phyloP scores from a whole-genome alignment of 2,797 vertebrate species.

The Myiotriccus ornatus region DNA sequence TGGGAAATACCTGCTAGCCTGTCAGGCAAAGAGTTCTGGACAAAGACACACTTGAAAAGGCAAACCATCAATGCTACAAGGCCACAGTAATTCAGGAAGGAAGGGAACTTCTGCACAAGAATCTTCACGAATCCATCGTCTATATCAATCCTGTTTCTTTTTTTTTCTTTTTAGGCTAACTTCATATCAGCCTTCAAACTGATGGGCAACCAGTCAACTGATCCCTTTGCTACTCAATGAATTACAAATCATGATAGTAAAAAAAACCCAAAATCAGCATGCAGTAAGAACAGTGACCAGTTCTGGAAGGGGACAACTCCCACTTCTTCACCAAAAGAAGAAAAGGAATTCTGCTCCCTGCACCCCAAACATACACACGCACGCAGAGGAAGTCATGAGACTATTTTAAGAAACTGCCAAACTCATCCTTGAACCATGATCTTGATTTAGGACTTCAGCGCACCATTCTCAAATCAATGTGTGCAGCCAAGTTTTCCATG shows the following conservation, averaged over 20 bases:
- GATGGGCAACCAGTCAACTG: constrained; percentile 11
- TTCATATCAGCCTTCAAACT: not conserved
- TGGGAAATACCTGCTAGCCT: constrained; percentile 42
- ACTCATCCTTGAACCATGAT: constrained; percentile 65
- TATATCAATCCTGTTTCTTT: not conserved
- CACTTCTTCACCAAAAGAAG: constrained; percentile 19
- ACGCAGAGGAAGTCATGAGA: constrained; percentile 62
- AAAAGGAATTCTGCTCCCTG: constrained; percentile 59
- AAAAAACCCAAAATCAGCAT: constrained; percentile 4
- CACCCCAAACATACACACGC: constrained; percentile 51
- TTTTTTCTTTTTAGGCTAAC: not conserved
- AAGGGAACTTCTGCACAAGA: constrained; percentile 12
- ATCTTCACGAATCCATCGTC: constrained; percentile 5
- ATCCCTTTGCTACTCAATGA: constrained; percentile 49
- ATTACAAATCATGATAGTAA: not conserved
- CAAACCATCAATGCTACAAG: constrained; percentile 47
- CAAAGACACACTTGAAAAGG: constrained; percentile 48
- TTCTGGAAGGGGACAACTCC: constrained; percentile 8
- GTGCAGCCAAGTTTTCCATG: constrained; percentile 43
- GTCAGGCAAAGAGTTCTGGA: constrained; percentile 36
- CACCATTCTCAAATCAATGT: constrained; percentile 53
- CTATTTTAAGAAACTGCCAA: constrained; percentile 61
- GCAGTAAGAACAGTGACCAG: constrained; percentile 53
- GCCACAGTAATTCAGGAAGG: constrained; percentile 47
- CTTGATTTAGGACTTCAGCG: constrained; percentile 55